A percentile compares a stretch with the other conserved stretches of the same genome.
Evolutionary conservation across 2,797 vertebrate genomes (phyloP).

Genomic region (Darevskia nairensis): DNA sequence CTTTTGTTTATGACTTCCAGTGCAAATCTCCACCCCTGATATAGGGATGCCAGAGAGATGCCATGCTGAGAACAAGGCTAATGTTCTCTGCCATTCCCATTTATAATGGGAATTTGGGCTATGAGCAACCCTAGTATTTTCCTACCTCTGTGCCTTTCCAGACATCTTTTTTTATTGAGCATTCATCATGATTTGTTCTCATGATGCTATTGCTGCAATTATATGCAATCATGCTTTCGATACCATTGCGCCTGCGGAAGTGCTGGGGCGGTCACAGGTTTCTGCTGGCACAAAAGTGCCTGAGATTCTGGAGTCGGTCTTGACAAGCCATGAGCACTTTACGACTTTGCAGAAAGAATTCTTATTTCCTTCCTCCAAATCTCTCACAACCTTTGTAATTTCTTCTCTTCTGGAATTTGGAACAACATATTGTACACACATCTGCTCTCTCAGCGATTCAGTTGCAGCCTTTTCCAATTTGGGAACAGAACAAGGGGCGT

Average conservation of each 20-base stretch:
- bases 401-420: background rate
- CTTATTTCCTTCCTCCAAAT: background rate
- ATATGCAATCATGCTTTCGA: too few relatives aligned
- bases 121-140: background rate
- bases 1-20: background rate
- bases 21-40: background rate
- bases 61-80: background rate
- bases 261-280: too few relatives aligned
- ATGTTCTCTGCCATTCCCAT: background rate
- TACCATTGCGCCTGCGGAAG: too few relatives aligned
- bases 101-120: background rate
- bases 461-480: conserved; percentile 10
- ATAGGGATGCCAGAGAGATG: background rate
- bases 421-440: conserved; percentile 20
- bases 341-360: background rate
- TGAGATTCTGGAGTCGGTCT: background rate
- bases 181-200: too few relatives aligned
- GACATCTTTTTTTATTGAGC: too few relatives aligned
- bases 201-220: too few relatives aligned
- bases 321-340: background rate
- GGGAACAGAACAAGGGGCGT: conserved; percentile 11
- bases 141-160: background rate
- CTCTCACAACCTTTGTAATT: background rate
- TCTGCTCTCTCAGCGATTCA: conserved; percentile 26
- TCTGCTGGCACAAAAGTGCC: background rate